These are phyloP conservation scores for Sebastes wilsoni DNA, from an alignment of 2,797 vertebrate species.

Conservation along the genomic window DNA sequence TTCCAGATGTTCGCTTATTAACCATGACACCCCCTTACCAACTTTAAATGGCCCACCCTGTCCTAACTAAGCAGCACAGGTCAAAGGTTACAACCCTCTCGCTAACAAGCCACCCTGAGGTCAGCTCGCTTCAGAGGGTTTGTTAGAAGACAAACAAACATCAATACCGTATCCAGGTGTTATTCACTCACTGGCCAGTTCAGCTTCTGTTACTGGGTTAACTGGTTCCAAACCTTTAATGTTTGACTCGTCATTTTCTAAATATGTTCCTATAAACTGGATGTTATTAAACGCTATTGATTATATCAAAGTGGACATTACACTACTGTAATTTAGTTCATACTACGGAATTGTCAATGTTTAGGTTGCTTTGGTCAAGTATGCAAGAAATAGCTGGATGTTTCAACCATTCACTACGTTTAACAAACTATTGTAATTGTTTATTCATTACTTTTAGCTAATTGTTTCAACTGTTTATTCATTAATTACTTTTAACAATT, in stretches of 20 bases:
- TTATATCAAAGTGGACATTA: neutral
- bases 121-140: conserved; percentile 65
- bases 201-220: conserved; percentile 13
- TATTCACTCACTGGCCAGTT: conserved; percentile 5
- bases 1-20: conserved; percentile 83
- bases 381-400: neutral
- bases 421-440: neutral
- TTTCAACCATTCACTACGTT: neutral
- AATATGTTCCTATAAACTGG: neutral
- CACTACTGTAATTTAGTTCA: neutral
- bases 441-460: neutral
- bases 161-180: conserved; percentile 75
- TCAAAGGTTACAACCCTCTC: conserved; percentile 70
- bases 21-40: conserved; percentile 65
- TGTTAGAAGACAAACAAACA: conserved; percentile 46
- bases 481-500: neutral
- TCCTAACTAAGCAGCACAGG: conserved; percentile 73
- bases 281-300: neutral
- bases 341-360: neutral
- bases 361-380: neutral
- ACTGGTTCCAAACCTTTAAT: neutral
- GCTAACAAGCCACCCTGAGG: conserved; percentile 74
- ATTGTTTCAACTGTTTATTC: neutral
- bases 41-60: conserved; percentile 76
- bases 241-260: neutral